phyloP scores from a whole-genome alignment of 2,113 vertebrate species.

The Emydocephalus ijimae region DNA sequence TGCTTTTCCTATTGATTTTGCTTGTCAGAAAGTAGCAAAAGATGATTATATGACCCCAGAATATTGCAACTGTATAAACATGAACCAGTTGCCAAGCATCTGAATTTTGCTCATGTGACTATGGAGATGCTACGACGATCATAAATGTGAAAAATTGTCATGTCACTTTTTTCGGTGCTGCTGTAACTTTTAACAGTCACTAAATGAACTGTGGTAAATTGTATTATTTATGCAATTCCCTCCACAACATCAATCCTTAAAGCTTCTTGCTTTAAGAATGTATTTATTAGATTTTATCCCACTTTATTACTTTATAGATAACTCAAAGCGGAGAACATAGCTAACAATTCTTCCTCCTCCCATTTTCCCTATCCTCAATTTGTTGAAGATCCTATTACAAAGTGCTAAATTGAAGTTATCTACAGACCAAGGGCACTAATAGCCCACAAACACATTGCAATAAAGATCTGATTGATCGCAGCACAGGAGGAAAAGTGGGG shows the following conservation, averaged over 20 bases:
- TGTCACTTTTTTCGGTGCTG: no score
- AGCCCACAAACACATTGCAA: background rate
- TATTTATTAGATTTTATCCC: background rate
- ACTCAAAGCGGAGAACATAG: background rate
- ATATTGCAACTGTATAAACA: no score
- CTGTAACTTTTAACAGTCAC: no score
- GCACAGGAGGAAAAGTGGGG: background rate
- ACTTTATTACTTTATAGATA: background rate
- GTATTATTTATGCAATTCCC: background rate
- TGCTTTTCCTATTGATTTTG: no score
- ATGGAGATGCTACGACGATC: no score
- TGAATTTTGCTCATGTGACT: no score
- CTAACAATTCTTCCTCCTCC: background rate
- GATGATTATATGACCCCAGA: no score
- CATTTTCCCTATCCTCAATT: background rate
- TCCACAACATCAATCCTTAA: background rate
- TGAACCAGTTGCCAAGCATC: no score
- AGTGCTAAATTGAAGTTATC: background rate
- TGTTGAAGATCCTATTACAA: background rate
- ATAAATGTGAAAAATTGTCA: no score
- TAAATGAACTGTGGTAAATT: no score
- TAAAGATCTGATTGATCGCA: background rate
- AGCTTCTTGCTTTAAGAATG: background rate
- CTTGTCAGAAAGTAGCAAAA: no score
- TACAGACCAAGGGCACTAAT: background rate